These are phyloP conservation scores for Brachycybe producta DNA, from an alignment of 2,888 invertebrate genomes.

Conservation along the genomic window DNA sequence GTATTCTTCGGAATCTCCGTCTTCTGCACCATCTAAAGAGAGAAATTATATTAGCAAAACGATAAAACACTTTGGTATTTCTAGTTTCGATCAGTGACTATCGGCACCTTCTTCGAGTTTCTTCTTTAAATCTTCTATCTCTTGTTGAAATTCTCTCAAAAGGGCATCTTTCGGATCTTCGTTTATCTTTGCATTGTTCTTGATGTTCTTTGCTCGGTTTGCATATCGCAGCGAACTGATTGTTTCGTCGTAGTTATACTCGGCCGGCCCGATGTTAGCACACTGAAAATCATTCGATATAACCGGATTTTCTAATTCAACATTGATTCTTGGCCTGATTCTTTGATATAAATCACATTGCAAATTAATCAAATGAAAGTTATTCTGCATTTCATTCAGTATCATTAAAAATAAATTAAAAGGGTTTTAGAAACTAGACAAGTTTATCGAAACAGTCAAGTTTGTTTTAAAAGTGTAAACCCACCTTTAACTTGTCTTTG, in stretches of 20 bases:
- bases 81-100: neutral
- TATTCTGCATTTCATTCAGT: no score
- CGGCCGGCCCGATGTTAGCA: slow-evolving; percentile 94
- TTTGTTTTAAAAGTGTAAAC: no score
- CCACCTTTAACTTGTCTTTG: no score
- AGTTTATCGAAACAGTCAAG: no score
- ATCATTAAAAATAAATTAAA: no score
- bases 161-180: slow-evolving; percentile 96
- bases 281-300: slow-evolving; percentile 53
- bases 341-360: no score
- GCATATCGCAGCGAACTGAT: slow-evolving; percentile 94
- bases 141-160: slow-evolving; percentile 86
- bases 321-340: slow-evolving; percentile 1
- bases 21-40: slow-evolving; percentile 23
- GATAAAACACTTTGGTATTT: neutral
- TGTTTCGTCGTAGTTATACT: slow-evolving; percentile 91
- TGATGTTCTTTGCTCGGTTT: slow-evolving; percentile 92
- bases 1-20: slow-evolving; percentile 43
- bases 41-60: slow-evolving; percentile 1
- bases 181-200: slow-evolving; percentile 89
- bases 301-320: neutral
- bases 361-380: no score
- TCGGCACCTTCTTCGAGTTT: slow-evolving; percentile 69
- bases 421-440: no score
- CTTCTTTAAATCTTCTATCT: slow-evolving; percentile 80